A percentile compares a stretch with the other conserved stretches of the same genome.
phyloP scores from a whole-genome alignment of 2,888 invertebrate species.

The Lasioglossum calceatum region DNA sequence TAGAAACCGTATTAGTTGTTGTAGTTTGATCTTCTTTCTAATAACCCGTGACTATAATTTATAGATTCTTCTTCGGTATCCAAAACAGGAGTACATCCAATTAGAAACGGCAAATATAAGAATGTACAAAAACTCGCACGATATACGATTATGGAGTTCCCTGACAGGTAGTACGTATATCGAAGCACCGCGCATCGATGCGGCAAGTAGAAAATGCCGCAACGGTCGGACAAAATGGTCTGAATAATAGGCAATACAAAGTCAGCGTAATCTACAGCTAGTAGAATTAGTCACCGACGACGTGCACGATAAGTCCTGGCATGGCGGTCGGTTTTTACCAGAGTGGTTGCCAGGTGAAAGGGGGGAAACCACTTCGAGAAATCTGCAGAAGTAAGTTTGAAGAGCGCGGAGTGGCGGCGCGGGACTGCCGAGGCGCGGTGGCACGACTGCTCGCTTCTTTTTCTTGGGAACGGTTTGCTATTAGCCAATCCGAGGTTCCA shows the following conservation, averaged over 20 bases:
- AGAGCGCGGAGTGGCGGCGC: slow-evolving; percentile 1
- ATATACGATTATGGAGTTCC: neutral
- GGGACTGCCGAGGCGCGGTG: slow-evolving; percentile 4
- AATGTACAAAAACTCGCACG: neutral
- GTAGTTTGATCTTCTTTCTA: neutral
- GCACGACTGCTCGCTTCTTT: slow-evolving; percentile 14
- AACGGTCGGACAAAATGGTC: neutral
- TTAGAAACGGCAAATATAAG: too few species aligned
- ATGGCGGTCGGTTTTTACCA: neutral
- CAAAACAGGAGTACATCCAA: neutral
- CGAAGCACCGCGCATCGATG: neutral
- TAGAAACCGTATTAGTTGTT: neutral
- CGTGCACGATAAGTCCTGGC: neutral
- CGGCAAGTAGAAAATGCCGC: slow-evolving; percentile 9
- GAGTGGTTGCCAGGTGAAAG: neutral
- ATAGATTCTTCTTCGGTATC: neutral
- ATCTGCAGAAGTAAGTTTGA: slow-evolving; percentile 6
- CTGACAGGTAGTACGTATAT: neutral
- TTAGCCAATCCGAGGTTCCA: slow-evolving; percentile 4
- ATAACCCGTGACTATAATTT: neutral
- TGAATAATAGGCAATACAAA: neutral
- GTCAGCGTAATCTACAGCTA: neutral
- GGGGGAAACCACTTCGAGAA: neutral
- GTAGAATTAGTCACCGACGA: neutral
- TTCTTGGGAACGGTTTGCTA: slow-evolving; percentile 8